These are phyloP conservation scores for Litoditis marina DNA, from an alignment of 2,888 invertebrate genomes.

Conservation along the genomic window DNA sequence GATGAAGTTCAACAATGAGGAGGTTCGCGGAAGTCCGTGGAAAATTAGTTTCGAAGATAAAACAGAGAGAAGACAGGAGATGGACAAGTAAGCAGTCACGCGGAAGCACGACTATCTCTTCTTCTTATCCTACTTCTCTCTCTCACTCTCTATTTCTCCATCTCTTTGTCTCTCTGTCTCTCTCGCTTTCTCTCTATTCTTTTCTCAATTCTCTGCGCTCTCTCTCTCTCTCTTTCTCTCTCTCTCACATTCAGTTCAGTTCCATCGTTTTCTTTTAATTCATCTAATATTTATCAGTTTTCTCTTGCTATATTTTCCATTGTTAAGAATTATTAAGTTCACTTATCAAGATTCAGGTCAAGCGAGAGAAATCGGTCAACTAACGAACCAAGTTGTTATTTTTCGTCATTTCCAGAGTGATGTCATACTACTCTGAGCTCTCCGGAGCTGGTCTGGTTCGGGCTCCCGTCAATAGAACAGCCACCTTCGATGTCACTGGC, in stretches of 20 bases:
- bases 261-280: not conserved
- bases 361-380: not conserved
- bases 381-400: too few species aligned
- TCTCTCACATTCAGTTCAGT: not conserved
- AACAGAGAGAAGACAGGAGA: conserved; percentile 34
- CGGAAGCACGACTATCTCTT: too few species aligned
- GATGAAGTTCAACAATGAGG: conserved; percentile 79
- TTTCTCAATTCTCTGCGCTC: too few species aligned
- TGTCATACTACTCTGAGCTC: conserved; percentile 55
- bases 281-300: not conserved
- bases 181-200: too few species aligned
- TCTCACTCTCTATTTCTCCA: too few species aligned
- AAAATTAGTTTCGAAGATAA: conserved; percentile 37
- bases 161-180: too few species aligned
- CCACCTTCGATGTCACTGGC: conserved; percentile 44
- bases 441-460: conserved; percentile 61
- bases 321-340: too few species aligned
- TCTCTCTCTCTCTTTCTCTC: too few species aligned
- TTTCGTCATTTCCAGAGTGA: conserved; percentile 21
- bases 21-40: conserved; percentile 41
- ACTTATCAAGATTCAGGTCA: not conserved
- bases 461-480: conserved; percentile 71
- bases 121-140: too few species aligned
- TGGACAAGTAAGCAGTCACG: conserved; percentile 21
- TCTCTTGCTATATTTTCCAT: too few species aligned